These are phyloP conservation scores for Onychostoma macrolepis DNA, from an alignment of 2,113 vertebrate species.

Conservation along the genomic window DNA sequence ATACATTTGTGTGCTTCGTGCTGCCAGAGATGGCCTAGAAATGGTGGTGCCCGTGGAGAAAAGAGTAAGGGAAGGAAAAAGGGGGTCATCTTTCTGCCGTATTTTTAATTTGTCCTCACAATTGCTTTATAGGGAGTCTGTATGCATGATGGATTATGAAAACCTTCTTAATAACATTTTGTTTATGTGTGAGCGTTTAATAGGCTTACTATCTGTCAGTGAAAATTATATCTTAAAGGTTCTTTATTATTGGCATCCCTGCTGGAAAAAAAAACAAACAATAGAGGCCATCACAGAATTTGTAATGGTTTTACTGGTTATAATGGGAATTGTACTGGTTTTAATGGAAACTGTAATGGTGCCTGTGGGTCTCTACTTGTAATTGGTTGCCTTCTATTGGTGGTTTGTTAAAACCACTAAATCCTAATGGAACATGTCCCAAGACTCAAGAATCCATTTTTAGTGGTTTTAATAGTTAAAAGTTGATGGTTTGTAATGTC, in stretches of 20 bases:
- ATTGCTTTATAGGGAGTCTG: not conserved
- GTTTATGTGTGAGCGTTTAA: not conserved
- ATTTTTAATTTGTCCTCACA: slow-evolving; percentile 26
- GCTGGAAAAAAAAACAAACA: no score
- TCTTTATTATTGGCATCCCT: not conserved
- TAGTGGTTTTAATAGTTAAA: no score
- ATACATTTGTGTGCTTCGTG: not conserved
- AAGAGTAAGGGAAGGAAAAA: slow-evolving; percentile 25
- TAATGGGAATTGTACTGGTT: no score
- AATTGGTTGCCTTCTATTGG: no score
- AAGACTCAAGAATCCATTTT: no score
- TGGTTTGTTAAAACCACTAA: no score
- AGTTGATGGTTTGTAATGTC: no score
- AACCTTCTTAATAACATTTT: not conserved
- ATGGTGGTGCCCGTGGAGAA: slow-evolving; percentile 8
- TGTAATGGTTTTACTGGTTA: no score
- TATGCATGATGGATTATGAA: not conserved
- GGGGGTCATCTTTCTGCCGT: slow-evolving; percentile 32
- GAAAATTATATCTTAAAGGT: not conserved
- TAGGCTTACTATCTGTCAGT: not conserved
- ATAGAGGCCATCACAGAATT: no score
- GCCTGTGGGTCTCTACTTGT: no score
- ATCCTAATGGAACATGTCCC: no score
- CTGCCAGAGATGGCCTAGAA: slow-evolving; percentile 33
- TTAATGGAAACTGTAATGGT: no score